Conservation (phyloP, 64 coral and sea anemone genomes). For the Catalaphyllia jardinei region DNA sequence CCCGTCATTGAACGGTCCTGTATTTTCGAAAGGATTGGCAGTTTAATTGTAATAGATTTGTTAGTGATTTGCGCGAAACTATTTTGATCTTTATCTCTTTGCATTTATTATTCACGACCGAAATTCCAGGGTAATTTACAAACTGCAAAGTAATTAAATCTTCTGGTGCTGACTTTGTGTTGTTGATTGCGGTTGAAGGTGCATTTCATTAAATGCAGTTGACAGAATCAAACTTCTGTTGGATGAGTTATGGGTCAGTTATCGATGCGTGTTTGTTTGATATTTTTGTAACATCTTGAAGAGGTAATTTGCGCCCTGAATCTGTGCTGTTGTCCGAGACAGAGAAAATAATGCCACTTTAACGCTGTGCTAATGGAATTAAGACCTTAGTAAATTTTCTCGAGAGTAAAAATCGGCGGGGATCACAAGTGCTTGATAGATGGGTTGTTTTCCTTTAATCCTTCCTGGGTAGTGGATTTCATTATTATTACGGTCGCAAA, state of each 20-base stretch:
- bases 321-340: neutral
- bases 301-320: neutral
- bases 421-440: neutral
- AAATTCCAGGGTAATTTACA: neutral
- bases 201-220: neutral
- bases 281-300: neutral
- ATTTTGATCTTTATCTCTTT: neutral
- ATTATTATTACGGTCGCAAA: neutral
- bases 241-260: neutral
- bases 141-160: neutral
- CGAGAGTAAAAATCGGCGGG: conserved; percentile 16
- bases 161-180: neutral
- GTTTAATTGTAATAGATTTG: neutral
- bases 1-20: neutral
- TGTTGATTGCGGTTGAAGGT: neutral
- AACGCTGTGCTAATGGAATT: conserved; percentile 17
- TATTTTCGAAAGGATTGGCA: neutral
- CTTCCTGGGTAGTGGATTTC: neutral
- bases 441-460: neutral
- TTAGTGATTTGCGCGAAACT: neutral
- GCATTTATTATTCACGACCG: neutral
- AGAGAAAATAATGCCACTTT: neutral
- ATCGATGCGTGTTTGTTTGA: neutral
- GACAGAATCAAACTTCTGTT: neutral
- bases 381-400: conserved; percentile 30